Evolutionary conservation across 2,797 vertebrate genomes (phyloP).

Genomic region (Amblyopsis hoosieri): DNA sequence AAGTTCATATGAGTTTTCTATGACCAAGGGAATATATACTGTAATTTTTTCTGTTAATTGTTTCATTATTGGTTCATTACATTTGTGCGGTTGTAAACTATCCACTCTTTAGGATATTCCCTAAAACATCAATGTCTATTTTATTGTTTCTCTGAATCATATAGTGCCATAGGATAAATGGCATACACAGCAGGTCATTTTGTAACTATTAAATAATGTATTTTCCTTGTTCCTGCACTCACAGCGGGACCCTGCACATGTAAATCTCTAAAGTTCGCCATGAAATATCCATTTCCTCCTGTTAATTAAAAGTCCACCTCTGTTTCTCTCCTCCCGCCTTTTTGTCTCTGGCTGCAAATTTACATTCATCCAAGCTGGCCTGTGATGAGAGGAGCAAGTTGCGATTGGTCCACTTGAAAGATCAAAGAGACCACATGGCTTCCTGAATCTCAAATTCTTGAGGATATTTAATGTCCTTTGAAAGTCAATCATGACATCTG

Average conservation of each 20-base stretch:
- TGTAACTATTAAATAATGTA: constrained; percentile 59
- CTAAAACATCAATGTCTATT: too few relatives aligned
- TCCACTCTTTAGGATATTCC: too few relatives aligned
- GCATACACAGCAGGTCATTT: constrained; percentile 32
- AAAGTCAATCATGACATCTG: constrained; percentile 24
- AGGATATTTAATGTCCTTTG: constrained; percentile 33
- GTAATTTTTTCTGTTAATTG: too few relatives aligned
- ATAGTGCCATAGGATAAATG: constrained; percentile 2
- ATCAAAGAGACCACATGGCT: constrained; percentile 48
- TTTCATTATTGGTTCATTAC: too few relatives aligned
- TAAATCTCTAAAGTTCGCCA: constrained; percentile 66
- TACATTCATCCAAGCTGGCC: constrained; percentile 28
- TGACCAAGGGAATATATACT: too few relatives aligned
- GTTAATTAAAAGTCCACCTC: constrained; percentile 63
- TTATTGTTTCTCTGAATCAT: constrained; percentile 29
- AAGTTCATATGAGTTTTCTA: too few relatives aligned
- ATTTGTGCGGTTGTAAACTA: too few relatives aligned
- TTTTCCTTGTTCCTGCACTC: constrained; percentile 47
- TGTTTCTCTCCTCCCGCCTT: constrained; percentile 23
- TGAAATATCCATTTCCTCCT: constrained; percentile 63
- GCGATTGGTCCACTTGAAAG: constrained; percentile 28
- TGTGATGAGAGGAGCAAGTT: constrained; percentile 19
- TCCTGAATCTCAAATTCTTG: constrained; percentile 28
- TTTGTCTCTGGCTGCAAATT: constrained; percentile 40
- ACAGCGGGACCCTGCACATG: constrained; percentile 46